These are phyloP conservation scores for Torymus tubicola DNA, from an alignment of 2,888 invertebrate genomes.

Conservation along the genomic window DNA sequence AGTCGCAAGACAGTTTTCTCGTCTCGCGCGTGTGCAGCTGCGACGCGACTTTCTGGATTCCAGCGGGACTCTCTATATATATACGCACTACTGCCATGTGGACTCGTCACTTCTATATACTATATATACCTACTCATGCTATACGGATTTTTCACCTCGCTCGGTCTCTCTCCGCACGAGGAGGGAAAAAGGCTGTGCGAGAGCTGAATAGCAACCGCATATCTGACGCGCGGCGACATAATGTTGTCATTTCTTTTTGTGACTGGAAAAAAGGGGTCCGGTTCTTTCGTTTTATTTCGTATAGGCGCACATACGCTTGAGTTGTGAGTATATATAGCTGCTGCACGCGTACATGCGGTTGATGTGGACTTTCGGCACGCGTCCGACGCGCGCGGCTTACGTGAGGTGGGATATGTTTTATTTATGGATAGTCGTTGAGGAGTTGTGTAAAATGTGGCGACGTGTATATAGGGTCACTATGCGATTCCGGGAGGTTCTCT, in stretches of 20 bases:
- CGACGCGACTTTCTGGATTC: conserved; percentile 61
- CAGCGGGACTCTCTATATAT: conserved; percentile 31
- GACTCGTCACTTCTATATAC: too few species aligned
- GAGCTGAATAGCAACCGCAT: conserved; percentile 27
- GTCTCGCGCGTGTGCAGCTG: background rate
- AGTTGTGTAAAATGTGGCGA: too few species aligned
- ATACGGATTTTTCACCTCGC: conserved; percentile 26
- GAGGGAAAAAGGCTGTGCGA: background rate
- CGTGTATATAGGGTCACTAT: too few species aligned
- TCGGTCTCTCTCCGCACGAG: background rate
- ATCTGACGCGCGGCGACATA: conserved; percentile 49
- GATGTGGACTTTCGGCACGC: too few species aligned
- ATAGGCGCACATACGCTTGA: too few species aligned
- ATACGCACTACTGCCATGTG: too few species aligned
- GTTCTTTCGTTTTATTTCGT: background rate
- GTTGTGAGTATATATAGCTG: too few species aligned
- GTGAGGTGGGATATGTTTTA: too few species aligned
- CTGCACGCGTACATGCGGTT: too few species aligned
- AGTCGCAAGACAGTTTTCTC: conserved; percentile 58
- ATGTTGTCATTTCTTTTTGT: conserved; percentile 57
- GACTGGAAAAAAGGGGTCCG: background rate
- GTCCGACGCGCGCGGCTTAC: background rate
- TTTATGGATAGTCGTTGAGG: too few species aligned
- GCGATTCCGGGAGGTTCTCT: too few species aligned
- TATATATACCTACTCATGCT: too few species aligned